Evolutionary conservation across 2,113 vertebrate genomes (phyloP), one percentile per base, ranked within the genome.

Genomic region (Egretta garzetta): DNA sequence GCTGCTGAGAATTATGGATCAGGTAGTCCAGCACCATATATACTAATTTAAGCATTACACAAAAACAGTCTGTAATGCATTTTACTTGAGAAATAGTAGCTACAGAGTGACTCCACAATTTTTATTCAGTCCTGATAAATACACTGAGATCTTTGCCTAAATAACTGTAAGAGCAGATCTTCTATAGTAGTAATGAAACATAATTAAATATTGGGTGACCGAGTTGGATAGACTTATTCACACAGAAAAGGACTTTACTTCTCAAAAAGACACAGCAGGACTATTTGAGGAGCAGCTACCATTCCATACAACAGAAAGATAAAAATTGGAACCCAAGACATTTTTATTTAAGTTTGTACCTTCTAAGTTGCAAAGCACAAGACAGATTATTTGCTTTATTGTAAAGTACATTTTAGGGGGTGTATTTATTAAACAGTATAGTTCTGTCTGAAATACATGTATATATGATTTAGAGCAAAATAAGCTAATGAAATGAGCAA

Each of bases 61-160:
- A 1, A 68, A 74, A 52, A 0, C 53, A 45, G 13, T 32, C 50
- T 1, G 0, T 19, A 73, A 68, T 20, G 9, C 3, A 4, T 67
- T 66, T 84, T 41, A 66, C 53, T 74, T 62, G 58, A 89, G 66
- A 39, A 64, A 70, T 0, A 85, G 35, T 18, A 91, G 35, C 52
- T 72, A 50, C 32, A 49, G 33, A 43, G 26, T 8, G 43, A 81
- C 33, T 8, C 33, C 28, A 59, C 10, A 35, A 17, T 84, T 89
- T 88, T 95, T 53, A 63, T 74, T 89, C 39, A 49, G 19, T 37
- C 14, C 30, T 28, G 14, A 68, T 32, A 89, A 74, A 80, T 35
- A 90, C 33, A 71, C 5, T 12, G 52, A 73, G 30, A 86, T 74
- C 14, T 81, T 81, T 68, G 21, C 33, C 52, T 56, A 23, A 39